Percentiles rank a stretch among this genome's conserved stretches.
These are phyloP conservation scores for Magallana angulata DNA, from an alignment of 1,140 invertebrate species.

Conservation along the genomic window DNA sequence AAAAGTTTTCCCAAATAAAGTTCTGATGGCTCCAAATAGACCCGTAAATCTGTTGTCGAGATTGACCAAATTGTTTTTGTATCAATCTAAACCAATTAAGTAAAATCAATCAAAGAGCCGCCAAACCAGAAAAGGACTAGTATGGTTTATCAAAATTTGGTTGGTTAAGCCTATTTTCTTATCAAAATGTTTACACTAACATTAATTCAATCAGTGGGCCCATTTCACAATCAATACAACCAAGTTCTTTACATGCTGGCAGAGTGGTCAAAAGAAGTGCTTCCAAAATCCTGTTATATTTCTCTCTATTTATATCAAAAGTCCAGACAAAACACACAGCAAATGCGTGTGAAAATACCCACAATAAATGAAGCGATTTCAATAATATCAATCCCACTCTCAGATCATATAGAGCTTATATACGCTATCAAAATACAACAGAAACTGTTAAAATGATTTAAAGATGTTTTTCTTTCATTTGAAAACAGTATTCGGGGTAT, in stretches of 20 bases:
- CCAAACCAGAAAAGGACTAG: neutral
- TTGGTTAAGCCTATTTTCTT: conserved; percentile 31
- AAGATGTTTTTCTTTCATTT: conserved; percentile 11
- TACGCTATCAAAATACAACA: conserved; percentile 9
- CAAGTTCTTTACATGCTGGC: neutral
- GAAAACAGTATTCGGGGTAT: conserved; percentile 2
- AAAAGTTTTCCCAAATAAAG: conserved; percentile 35
- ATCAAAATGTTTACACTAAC: conserved; percentile 34
- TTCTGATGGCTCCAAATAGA: conserved; percentile 33
- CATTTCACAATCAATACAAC: conserved; percentile 9
- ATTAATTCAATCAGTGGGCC: conserved; percentile 16
- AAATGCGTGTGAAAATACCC: neutral
- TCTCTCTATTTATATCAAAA: neutral
- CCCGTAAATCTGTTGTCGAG: conserved; percentile 25
- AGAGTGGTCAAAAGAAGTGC: neutral
- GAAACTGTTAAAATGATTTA: conserved; percentile 31
- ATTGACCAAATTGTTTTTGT: conserved; percentile 28
- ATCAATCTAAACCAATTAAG: conserved; percentile 34
- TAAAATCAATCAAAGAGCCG: conserved; percentile 27
- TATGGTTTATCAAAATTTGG: conserved; percentile 19
- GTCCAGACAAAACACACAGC: conserved; percentile 11
- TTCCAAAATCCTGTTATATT: neutral
- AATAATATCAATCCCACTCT: neutral
- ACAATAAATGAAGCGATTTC: neutral
- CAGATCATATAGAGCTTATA: neutral